Evolutionary conservation across 2,113 vertebrate species (phyloP).

Genomic region (Scortum barcoo): DNA sequence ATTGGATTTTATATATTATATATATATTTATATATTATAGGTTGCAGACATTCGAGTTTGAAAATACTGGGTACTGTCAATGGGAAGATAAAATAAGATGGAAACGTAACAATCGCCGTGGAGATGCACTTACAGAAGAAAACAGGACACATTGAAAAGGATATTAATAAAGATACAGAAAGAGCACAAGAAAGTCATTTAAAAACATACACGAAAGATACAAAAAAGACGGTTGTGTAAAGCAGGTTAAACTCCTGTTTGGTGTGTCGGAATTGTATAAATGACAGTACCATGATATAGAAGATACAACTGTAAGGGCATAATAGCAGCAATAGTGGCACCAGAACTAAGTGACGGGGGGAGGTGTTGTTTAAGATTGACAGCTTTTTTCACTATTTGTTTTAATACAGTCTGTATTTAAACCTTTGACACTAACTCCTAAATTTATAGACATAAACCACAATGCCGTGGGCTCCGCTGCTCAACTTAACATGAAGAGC

Average conservation of each 20-base stretch:
- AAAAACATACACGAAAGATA: not conserved
- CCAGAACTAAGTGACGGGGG: not conserved
- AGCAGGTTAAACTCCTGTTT: not conserved
- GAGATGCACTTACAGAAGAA: conserved; percentile 17
- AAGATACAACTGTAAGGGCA: not conserved
- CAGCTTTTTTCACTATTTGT: not conserved
- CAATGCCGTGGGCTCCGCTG: conserved; percentile 6
- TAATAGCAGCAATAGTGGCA: conserved; percentile 2
- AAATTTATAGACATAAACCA: conserved; percentile 2
- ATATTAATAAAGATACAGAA: conserved; percentile 31
- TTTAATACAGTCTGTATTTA: conserved; percentile 8
- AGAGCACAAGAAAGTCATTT: conserved; percentile 5
- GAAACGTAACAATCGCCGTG: conserved; percentile 43
- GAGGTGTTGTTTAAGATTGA: not conserved
- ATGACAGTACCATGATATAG: not conserved
- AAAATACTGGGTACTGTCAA: conserved; percentile 58
- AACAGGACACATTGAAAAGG: conserved; percentile 33
- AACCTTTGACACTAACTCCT: not conserved
- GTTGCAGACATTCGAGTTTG: conserved; percentile 55
- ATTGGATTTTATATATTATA: conserved; percentile 46
- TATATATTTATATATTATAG: no score
- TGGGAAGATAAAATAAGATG: conserved; percentile 48
- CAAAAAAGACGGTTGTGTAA: conserved; percentile 4
- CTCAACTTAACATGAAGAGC: conserved; percentile 32
- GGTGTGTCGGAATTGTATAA: conserved; percentile 16